Percentiles rank a stretch among this genome's conserved stretches.
Conservation (phyloP, 1,140 invertebrate genomes). For the Cecropterus lyciades region DNA sequence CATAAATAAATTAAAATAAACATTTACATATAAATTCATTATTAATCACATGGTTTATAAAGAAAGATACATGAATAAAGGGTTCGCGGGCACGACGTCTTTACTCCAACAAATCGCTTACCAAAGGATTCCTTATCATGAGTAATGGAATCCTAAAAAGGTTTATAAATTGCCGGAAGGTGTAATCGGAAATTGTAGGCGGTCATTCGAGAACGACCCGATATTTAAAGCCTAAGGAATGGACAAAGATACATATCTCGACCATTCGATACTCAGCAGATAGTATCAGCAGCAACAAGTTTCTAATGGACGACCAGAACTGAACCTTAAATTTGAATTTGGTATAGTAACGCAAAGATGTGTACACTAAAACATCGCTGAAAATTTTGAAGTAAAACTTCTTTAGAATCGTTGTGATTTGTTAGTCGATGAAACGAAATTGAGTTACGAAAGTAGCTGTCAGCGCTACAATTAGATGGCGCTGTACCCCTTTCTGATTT, state of each 20-base stretch:
- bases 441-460: too few relatives aligned
- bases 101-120: constrained; percentile 1
- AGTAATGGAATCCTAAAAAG: constrained; percentile 13
- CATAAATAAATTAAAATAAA: too few relatives aligned
- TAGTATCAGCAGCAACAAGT: constrained; percentile 38
- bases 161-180: constrained; percentile 36
- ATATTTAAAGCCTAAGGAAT: constrained; percentile 37
- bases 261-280: constrained; percentile 23
- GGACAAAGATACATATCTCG: constrained; percentile 35
- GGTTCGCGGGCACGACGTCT: not conserved
- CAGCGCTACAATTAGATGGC: too few relatives aligned
- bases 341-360: too few relatives aligned
- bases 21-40: too few relatives aligned
- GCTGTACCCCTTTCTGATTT: too few relatives aligned
- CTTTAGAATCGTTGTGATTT: too few relatives aligned
- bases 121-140: constrained; percentile 17
- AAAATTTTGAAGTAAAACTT: too few relatives aligned
- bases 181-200: constrained; percentile 37
- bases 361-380: too few relatives aligned
- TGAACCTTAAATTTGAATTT: constrained; percentile 12
- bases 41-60: too few relatives aligned
- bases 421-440: too few relatives aligned
- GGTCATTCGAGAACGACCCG: constrained; percentile 20
- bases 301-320: not conserved
- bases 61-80: too few relatives aligned